These are phyloP conservation scores for Rhea americana DNA, from an alignment of 2,113 vertebrate genomes.

Conservation along the genomic window DNA sequence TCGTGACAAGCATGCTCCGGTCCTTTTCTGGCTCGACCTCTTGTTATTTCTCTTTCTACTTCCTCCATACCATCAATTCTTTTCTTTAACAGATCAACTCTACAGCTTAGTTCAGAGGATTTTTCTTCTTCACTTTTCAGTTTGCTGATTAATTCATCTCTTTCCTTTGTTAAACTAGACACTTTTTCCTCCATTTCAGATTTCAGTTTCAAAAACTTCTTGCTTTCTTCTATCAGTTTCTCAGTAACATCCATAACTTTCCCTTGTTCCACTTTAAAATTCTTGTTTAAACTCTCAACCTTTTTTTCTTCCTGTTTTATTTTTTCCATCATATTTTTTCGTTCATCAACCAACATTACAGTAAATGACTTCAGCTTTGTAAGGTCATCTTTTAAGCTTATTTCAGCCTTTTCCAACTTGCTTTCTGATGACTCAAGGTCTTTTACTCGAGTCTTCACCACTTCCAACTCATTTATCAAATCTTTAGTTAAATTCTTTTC, in stretches of 20 bases:
- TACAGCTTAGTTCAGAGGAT: constrained; percentile 80
- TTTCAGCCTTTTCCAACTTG: constrained; percentile 85
- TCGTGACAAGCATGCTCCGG: constrained; percentile 76
- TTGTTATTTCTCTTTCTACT: constrained; percentile 78
- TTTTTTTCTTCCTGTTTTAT: constrained; percentile 91
- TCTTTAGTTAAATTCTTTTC: constrained; percentile 88
- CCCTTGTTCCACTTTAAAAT: constrained; percentile 88
- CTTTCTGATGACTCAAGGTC: constrained; percentile 87
- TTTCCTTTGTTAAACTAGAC: constrained; percentile 82
- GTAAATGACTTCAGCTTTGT: constrained; percentile 94
- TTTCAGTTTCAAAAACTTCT: constrained; percentile 91
- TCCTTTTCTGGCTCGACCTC: constrained; percentile 73
- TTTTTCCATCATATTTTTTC: constrained; percentile 90
- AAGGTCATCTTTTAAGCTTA: constrained; percentile 89
- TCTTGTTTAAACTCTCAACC: constrained; percentile 83
- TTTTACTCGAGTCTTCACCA: constrained; percentile 84
- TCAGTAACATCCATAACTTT: constrained; percentile 96
- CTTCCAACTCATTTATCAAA: constrained; percentile 85
- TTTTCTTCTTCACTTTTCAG: constrained; percentile 87
- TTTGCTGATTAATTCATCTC: constrained; percentile 82
- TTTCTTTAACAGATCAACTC: constrained; percentile 82
- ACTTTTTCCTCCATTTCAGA: constrained; percentile 92
- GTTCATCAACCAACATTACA: constrained; percentile 91
- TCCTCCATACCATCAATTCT: constrained; percentile 85
- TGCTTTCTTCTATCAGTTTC: constrained; percentile 97